A percentile compares a stretch with the other conserved stretches of the same genome.
phyloP scores from a whole-genome alignment of 2,888 invertebrate species.

The Drosophila ustulata region DNA sequence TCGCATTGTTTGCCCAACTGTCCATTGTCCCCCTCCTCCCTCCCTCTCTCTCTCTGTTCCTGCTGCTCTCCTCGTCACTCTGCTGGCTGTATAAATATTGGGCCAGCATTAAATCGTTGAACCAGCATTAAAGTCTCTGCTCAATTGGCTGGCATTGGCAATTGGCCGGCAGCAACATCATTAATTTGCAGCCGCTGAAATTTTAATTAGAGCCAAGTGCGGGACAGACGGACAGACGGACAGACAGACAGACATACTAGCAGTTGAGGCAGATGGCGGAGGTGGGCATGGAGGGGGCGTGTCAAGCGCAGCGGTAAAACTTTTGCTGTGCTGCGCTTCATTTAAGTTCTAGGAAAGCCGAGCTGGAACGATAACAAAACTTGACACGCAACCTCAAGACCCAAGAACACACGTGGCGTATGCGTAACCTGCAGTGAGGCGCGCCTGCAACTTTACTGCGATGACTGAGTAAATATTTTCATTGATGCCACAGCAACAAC shows the following conservation, averaged over 20 bases:
- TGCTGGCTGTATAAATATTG: conserved; percentile 27
- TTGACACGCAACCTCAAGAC: conserved; percentile 45
- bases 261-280: background rate
- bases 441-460: conserved; percentile 46
- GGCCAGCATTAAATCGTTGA: conserved; percentile 42
- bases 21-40: conserved; percentile 1
- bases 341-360: conserved; percentile 60
- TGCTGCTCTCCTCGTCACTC: background rate
- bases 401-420: conserved; percentile 36
- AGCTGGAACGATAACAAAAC: conserved; percentile 46
- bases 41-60: background rate
- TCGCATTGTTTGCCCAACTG: conserved; percentile 47
- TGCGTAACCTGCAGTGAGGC: conserved; percentile 55
- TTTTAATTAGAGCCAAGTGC: conserved; percentile 65
- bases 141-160: conserved; percentile 48
- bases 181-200: conserved; percentile 60
- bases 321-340: conserved; percentile 50
- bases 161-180: conserved; percentile 44
- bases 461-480: conserved; percentile 70
- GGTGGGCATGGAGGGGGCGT: conserved; percentile 18
- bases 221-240: conserved; percentile 4
- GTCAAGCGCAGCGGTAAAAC: conserved; percentile 66
- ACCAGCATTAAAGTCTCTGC: conserved; percentile 47
- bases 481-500: conserved; percentile 51
- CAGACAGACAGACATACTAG: conserved; percentile 1